phyloP scores from a whole-genome alignment of 2,113 vertebrate genomes.

The Zosterops pallidus region DNA sequence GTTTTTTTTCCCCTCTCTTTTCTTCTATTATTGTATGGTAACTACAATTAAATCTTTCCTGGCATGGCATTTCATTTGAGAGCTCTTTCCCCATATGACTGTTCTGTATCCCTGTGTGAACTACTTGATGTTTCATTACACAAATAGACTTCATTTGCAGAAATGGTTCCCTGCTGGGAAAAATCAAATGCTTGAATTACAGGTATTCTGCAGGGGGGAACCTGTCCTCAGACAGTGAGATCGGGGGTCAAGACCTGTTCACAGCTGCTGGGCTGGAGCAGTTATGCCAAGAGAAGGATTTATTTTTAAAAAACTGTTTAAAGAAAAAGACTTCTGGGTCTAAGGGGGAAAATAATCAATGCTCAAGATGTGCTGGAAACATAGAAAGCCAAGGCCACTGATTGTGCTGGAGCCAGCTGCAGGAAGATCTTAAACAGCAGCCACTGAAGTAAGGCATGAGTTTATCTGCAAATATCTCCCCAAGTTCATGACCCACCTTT shows the following conservation, averaged over 20 bases:
- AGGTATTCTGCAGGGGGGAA: conserved; percentile 35
- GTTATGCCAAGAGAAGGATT: not conserved
- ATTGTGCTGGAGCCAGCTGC: not conserved
- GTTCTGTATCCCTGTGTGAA: conserved; percentile 22
- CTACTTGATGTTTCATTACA: conserved; percentile 46
- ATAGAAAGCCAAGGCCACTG: not conserved
- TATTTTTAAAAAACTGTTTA: conserved; percentile 17
- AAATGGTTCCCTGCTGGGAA: conserved; percentile 30
- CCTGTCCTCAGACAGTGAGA: not conserved
- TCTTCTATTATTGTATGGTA: not conserved
- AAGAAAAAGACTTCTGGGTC: not conserved
- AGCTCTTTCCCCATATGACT: not conserved
- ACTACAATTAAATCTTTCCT: conserved; percentile 44
- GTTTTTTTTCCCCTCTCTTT: not conserved
- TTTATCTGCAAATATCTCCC: not conserved
- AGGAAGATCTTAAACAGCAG: not conserved
- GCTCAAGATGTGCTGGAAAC: accelerated
- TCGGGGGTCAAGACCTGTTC: not conserved
- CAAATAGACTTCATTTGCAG: conserved; percentile 50
- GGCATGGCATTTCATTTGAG: not conserved
- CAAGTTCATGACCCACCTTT: not conserved
- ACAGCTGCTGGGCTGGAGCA: not conserved
- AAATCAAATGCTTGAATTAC: conserved; percentile 51
- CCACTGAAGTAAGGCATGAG: not conserved
- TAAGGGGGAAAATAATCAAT: not conserved